Base-by-base conservation (phyloP, 2,888 invertebrate genomes). In the Drosophila nr. fundita region DNA sequence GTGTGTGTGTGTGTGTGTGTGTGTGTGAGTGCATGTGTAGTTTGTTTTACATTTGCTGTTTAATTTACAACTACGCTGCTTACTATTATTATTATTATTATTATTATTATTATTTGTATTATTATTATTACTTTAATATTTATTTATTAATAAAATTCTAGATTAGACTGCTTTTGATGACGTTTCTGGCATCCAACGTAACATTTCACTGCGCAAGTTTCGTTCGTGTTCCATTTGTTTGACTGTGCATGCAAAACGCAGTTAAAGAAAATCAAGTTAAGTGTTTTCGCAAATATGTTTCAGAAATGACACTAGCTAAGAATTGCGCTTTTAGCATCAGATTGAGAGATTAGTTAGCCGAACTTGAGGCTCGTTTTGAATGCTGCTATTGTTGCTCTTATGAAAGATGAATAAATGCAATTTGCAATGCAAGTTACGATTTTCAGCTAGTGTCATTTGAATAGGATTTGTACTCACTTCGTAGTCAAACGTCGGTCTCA, bases 401-500 rank as follows among this genome's bases (percentile, higher is more conserved):
- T 18, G 4, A 4, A 49, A 2, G 18, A 10, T 18, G 27, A 18
- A 49, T 38, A 1, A n/a, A 32, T 21, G 2, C 40, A 40, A 34
- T 29, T 32, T 18, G 30, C 30, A 0, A 10, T 30, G 0, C 40
- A 2, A 32, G 4, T 18, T 1, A 2, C 27, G 34, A 29, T 2
- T 48, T 68, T 65, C 66, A 54, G 40, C 73, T n/a, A 52, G 55
- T 63, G 45, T 57, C 55, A 55, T 62, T 65, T n/a, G 29, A 54
- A n/a, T 40, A 2, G 1, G n/a, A 42, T 21, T 18, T 38, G 2
- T 34, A 87, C 94, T 94, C 93, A 97, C 97, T 96, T 95, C 95
- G 95, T 96, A 96, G 97, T 98, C 97, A 98, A 96, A 98, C 98
- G 95, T 98, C 98, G 94, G 98, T 98, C 95, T 98, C 98, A 94